Evolutionary conservation across 2,888 invertebrate genomes (phyloP).

Genomic region (Formica aserva): DNA sequence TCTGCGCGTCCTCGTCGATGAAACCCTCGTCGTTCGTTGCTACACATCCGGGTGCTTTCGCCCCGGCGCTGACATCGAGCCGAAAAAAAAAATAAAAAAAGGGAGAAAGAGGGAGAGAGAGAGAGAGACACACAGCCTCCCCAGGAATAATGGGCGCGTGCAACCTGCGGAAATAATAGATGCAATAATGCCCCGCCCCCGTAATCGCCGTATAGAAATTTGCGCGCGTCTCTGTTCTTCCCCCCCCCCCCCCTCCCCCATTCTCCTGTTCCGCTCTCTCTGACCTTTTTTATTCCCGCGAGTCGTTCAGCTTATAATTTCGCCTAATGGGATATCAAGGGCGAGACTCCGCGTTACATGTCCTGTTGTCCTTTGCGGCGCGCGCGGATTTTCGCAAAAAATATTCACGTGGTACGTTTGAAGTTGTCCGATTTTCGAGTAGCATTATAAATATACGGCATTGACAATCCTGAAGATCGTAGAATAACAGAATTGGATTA

Average conservation of each 20-base stretch:
- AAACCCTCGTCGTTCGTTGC: slow-evolving; percentile 71
- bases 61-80: slow-evolving; percentile 63
- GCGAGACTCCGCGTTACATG: slow-evolving; percentile 41
- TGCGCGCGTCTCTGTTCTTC: slow-evolving; percentile 39
- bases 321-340: slow-evolving; percentile 53
- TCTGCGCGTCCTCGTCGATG: slow-evolving; percentile 63
- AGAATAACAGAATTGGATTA: background rate
- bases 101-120: background rate
- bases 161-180: slow-evolving; percentile 70
- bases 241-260: background rate
- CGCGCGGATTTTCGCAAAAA: slow-evolving; percentile 7
- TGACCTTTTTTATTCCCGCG: slow-evolving; percentile 56
- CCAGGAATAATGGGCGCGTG: slow-evolving; percentile 69
- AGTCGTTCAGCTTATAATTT: slow-evolving; percentile 54
- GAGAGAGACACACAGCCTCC: slow-evolving; percentile 35
- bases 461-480: background rate
- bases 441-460: background rate
- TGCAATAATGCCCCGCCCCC: slow-evolving; percentile 62
- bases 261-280: slow-evolving; percentile 4
- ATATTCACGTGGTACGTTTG: background rate
- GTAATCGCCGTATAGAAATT: slow-evolving; percentile 54
- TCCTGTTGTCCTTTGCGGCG: slow-evolving; percentile 17
- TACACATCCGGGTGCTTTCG: slow-evolving; percentile 66
- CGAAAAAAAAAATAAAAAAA: slow-evolving; percentile 55
- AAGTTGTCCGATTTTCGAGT: background rate